Percentiles rank a stretch among this genome's conserved stretches.
These are phyloP conservation scores for Nipponia nippon DNA, from an alignment of 2,113 vertebrate species.

Conservation along the genomic window DNA sequence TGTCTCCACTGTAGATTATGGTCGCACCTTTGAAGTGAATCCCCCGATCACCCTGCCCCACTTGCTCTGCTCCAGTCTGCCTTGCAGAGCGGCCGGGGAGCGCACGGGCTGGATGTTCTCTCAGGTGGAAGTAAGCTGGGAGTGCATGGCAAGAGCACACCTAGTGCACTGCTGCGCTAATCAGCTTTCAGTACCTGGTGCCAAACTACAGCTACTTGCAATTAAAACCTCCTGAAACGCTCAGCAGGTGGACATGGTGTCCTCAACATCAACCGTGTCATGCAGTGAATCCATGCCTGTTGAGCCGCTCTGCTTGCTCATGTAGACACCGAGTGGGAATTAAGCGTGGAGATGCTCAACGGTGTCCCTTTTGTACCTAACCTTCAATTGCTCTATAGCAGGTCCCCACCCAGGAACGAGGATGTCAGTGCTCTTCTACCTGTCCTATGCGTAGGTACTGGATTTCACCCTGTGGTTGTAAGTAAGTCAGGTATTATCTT, in stretches of 20 bases:
- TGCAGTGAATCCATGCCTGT: rapidly evolving
- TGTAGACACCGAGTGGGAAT: not conserved
- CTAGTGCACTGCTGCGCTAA: not conserved
- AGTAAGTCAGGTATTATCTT: not conserved
- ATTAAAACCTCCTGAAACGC: not conserved
- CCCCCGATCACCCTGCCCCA: not conserved
- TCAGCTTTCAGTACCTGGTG: not conserved
- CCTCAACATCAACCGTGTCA: not conserved
- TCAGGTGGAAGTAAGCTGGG: not conserved
- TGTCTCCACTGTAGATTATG: not conserved
- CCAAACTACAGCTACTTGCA: not conserved
- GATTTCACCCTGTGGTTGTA: not conserved
- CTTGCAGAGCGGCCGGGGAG: rapidly evolving
- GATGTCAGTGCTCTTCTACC: not conserved
- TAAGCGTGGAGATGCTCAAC: not conserved
- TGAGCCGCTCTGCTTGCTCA: not conserved
- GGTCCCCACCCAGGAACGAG: not conserved
- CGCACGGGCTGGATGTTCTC: not conserved
- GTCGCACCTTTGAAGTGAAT: not conserved
- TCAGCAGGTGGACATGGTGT: rapidly evolving
- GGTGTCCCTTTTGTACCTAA: not conserved
- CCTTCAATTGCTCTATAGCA: not conserved
- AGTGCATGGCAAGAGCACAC: not conserved
- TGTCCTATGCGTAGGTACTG: not conserved
- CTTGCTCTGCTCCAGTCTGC: no score